Evolutionary conservation across 2,888 invertebrate genomes (phyloP).

Genomic region (Limnephilus rhombicus): DNA sequence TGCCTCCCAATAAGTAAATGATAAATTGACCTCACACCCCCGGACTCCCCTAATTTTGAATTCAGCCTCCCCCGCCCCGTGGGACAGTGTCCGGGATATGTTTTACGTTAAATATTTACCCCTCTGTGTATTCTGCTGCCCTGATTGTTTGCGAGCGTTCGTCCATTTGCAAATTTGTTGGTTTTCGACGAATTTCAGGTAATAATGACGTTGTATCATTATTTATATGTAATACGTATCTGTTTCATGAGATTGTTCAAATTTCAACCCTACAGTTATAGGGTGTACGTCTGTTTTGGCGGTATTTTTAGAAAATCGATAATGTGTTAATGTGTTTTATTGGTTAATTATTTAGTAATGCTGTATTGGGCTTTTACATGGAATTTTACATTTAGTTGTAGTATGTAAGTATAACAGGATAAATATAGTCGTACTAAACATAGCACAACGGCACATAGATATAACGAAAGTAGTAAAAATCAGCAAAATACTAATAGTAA

Average conservation of each 20-base stretch:
- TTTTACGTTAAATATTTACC: slow-evolving; percentile 41
- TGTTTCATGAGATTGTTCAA: neutral
- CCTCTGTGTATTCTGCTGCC: slow-evolving; percentile 12
- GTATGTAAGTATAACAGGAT: no score
- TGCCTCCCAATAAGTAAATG: slow-evolving; percentile 44
- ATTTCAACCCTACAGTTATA: neutral
- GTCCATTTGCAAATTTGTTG: slow-evolving; percentile 27
- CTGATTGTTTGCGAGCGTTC: slow-evolving; percentile 41
- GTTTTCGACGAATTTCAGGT: slow-evolving; percentile 14
- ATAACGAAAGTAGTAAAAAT: no score
- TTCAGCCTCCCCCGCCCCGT: neutral
- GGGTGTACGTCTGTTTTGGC: neutral
- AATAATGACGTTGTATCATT: neutral
- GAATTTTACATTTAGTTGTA: no score
- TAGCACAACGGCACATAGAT: no score
- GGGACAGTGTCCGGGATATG: slow-evolving; percentile 21
- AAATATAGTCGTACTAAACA: no score
- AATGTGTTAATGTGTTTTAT: no score
- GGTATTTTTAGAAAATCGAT: neutral
- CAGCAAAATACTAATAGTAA: no score
- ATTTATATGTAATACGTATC: neutral
- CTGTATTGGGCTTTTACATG: no score
- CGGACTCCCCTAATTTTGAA: neutral
- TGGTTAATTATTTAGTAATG: no score
- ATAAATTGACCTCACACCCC: slow-evolving; percentile 39